Percentiles rank a stretch among this genome's conserved stretches.
Conservation (phyloP, 2,113 vertebrate genomes). For the Gila orcuttii region DNA sequence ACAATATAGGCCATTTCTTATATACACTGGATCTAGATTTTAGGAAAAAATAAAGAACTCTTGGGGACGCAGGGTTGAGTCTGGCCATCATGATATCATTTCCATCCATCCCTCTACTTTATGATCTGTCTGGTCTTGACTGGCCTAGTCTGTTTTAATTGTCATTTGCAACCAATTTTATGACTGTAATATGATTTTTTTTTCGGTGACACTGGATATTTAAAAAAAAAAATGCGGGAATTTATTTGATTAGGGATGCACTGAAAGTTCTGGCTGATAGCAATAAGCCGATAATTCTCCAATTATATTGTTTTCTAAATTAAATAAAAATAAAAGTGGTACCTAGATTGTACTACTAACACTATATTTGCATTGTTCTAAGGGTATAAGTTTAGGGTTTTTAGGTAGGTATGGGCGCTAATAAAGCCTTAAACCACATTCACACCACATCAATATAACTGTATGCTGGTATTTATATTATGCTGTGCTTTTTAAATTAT, state of each 20-base stretch:
- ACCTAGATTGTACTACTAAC: too few relatives aligned
- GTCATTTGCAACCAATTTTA: background rate
- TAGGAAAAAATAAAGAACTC: background rate
- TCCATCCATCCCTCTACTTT: background rate
- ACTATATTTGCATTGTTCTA: too few relatives aligned
- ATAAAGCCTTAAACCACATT: too few relatives aligned
- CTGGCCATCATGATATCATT: background rate
- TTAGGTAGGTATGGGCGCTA: too few relatives aligned
- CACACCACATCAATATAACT: too few relatives aligned
- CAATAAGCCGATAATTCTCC: background rate
- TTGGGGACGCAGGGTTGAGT: background rate
- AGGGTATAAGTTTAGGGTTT: too few relatives aligned
- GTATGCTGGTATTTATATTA: too few relatives aligned
- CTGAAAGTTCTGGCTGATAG: background rate
- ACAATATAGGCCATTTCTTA: background rate
- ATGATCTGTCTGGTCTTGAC: background rate
- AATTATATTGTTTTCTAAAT: background rate
- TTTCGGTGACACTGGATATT: background rate
- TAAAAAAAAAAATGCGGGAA: background rate
- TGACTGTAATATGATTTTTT: background rate
- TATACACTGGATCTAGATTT: background rate
- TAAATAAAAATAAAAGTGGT: too few relatives aligned
- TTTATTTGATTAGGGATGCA: background rate
- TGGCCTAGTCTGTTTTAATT: background rate
- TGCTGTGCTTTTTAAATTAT: background rate